Conservation (phyloP, 2,113 vertebrate genomes). For the Turnix velox region DNA sequence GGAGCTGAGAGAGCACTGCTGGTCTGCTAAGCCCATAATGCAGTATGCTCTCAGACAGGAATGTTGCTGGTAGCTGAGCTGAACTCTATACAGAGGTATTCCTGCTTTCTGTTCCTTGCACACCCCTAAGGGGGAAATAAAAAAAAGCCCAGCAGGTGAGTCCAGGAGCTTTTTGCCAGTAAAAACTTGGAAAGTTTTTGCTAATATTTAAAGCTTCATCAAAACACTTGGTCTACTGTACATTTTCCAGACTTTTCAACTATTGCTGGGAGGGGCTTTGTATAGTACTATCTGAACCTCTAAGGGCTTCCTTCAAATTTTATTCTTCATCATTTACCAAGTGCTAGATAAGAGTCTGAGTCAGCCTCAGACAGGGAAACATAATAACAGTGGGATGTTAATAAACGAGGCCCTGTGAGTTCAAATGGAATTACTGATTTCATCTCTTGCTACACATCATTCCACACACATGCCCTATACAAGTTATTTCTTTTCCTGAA, state of each 20-base stretch:
- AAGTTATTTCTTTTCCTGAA: conserved; percentile 16
- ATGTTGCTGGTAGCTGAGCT: background rate
- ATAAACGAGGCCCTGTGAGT: background rate
- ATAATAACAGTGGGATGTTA: background rate
- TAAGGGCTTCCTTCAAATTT: background rate
- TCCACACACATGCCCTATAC: background rate
- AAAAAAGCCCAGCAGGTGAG: background rate
- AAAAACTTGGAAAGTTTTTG: background rate
- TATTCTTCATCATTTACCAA: background rate
- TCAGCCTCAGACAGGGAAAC: background rate
- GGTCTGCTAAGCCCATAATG: background rate
- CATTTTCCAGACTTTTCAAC: background rate
- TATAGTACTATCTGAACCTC: background rate
- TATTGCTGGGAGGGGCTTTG: background rate
- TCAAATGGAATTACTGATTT: background rate
- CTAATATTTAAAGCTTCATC: background rate
- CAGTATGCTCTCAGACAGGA: background rate
- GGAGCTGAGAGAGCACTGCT: background rate
- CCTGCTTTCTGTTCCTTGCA: background rate
- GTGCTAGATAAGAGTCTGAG: background rate
- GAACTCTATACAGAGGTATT: background rate
- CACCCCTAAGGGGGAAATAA: background rate
- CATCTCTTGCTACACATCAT: background rate
- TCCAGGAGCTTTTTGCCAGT: background rate
- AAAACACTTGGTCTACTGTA: background rate